phyloP scores from a whole-genome alignment of 2,888 invertebrate genomes.

The Aleiodes leptofemur region DNA sequence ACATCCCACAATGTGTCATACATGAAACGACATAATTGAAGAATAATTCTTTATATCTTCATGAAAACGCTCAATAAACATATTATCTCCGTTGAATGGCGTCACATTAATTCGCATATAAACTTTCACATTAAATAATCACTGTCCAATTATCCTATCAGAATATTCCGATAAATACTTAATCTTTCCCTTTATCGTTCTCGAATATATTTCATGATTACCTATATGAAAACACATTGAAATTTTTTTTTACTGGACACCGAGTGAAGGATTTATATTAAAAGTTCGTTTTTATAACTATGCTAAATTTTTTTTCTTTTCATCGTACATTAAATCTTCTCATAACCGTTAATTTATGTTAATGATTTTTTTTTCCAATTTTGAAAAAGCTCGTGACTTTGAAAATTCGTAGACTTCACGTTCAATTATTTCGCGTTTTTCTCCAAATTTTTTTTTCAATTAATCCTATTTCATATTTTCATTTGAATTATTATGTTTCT shows the following conservation, averaged over 20 bases:
- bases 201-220: background rate
- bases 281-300: constrained; percentile 17
- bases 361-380: background rate
- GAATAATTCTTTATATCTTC: too few species aligned
- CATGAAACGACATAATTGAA: too few species aligned
- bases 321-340: background rate
- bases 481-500: constrained; percentile 5
- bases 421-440: background rate
- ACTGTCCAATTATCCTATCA: too few species aligned
- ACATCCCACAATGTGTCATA: too few species aligned
- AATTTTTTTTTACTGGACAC: constrained; percentile 14
- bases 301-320: background rate
- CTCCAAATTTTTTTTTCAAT: too few species aligned
- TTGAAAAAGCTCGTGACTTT: constrained; percentile 1
- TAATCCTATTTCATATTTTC: background rate
- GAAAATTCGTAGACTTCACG: constrained; percentile 2
- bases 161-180: background rate
- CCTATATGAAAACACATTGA: constrained; percentile 30
- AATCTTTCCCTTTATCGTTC: background rate
- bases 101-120: too few species aligned
- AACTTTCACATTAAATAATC: too few species aligned
- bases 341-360: background rate
- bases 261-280: constrained; percentile 20
- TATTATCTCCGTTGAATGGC: too few species aligned
- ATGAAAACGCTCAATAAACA: too few species aligned